Percentiles rank a stretch among this genome's conserved stretches.
Conservation (phyloP, 30 jellyfish, hydroid and myxozoan genomes). For the Aurelia sp. region DNA sequence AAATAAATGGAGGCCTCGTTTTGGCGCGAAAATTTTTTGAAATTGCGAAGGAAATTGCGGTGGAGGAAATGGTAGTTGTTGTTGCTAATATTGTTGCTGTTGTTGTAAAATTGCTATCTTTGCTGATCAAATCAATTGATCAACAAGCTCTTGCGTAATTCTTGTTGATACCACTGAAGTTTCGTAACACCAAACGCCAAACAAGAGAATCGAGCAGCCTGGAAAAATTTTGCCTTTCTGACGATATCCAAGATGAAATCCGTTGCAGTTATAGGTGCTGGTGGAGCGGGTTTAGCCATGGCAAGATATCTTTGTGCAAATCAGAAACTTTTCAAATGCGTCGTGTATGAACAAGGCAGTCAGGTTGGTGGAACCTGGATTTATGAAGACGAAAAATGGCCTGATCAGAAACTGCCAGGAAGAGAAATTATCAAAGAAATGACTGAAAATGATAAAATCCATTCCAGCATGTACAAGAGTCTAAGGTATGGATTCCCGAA, state of each 20-base stretch:
- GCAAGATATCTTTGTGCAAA: slow-evolving; percentile 74
- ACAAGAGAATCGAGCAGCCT: no score
- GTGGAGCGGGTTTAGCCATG: slow-evolving; percentile 92
- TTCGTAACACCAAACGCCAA: no score
- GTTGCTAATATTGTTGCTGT: no score
- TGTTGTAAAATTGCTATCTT: no score
- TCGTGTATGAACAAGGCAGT: slow-evolving; percentile 72
- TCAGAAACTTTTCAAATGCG: slow-evolving; percentile 30
- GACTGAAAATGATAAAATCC: slow-evolving; percentile 14
- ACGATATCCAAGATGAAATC: slow-evolving; percentile 34
- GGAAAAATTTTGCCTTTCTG: no score
- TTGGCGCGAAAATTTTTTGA: no score
- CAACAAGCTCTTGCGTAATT: no score
- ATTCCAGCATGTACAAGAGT: slow-evolving; percentile 81
- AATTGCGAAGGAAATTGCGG: no score
- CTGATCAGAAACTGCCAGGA: neutral
- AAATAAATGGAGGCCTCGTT: no score
- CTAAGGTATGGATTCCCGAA: slow-evolving; percentile 45
- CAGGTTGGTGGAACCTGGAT: slow-evolving; percentile 92
- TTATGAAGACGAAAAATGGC: slow-evolving; percentile 37
- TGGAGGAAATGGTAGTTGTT: no score
- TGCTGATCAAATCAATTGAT: no score
- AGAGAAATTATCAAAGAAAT: neutral
- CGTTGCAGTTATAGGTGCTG: slow-evolving; percentile 96
- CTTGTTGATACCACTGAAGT: no score